Percentiles rank a stretch among this genome's conserved stretches.
Evolutionary conservation across 2,113 vertebrate genomes (phyloP).

Genomic region (Melanocharis versteri): DNA sequence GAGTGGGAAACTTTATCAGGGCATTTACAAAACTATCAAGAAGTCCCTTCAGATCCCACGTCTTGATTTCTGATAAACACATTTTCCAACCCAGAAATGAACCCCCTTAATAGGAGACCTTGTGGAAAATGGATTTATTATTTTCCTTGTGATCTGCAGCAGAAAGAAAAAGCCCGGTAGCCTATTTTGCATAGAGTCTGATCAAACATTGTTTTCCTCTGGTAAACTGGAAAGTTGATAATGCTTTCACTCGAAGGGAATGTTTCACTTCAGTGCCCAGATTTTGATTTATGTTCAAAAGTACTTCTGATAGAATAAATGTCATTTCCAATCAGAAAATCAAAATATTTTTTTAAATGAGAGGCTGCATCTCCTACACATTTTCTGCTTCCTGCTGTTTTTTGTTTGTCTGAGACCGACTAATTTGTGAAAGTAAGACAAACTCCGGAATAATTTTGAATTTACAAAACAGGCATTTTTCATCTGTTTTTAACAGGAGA

Average conservation of each 20-base stretch:
- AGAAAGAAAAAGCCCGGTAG: background rate
- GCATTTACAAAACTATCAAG: background rate
- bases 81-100: background rate
- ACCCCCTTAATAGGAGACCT: background rate
- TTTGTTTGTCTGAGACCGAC: background rate
- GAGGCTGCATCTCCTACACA: background rate
- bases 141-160: background rate
- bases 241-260: background rate
- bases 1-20: background rate
- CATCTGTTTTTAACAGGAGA: background rate
- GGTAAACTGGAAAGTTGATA: background rate
- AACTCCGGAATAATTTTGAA: background rate
- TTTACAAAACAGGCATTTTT: background rate
- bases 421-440: background rate
- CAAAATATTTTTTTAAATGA: background rate
- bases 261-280: background rate
- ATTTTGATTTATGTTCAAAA: background rate
- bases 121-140: background rate
- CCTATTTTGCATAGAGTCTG: background rate
- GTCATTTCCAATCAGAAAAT: background rate
- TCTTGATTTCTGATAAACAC: background rate
- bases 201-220: background rate
- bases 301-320: background rate
- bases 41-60: background rate
- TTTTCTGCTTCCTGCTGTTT: background rate